A percentile compares a stretch with the other conserved stretches of the same genome.
Evolutionary conservation across 1,140 invertebrate genomes (phyloP).

Genomic region (Hydropsyche tenuis): DNA sequence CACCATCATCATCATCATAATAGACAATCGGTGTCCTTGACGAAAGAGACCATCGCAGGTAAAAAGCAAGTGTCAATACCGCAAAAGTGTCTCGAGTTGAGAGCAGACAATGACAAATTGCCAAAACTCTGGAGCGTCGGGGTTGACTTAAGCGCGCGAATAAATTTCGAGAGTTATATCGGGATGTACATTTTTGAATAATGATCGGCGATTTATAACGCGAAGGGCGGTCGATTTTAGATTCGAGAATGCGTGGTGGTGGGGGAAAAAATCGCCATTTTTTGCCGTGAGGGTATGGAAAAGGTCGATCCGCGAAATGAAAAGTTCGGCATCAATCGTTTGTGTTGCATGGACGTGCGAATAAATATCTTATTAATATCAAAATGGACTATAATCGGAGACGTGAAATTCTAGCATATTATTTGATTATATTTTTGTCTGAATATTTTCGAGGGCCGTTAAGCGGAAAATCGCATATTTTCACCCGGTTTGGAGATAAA

Average conservation of each 20-base stretch:
- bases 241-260: constrained; percentile 5
- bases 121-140: constrained; percentile 17
- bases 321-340: too few relatives aligned
- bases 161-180: constrained; percentile 33
- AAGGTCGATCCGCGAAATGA: too few relatives aligned
- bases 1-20: too few relatives aligned
- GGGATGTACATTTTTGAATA: constrained; percentile 36
- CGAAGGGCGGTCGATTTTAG: background rate
- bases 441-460: constrained; percentile 8
- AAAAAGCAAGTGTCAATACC: constrained; percentile 29
- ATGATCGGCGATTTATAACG: constrained; percentile 34
- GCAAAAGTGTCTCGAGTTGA: constrained; percentile 19
- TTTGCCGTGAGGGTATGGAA: background rate
- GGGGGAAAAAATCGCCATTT: constrained; percentile 8
- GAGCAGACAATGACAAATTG: constrained; percentile 32
- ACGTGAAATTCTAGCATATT: too few relatives aligned
- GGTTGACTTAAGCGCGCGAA: constrained; percentile 29
- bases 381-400: too few relatives aligned
- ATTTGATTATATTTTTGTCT: too few relatives aligned
- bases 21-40: too few relatives aligned
- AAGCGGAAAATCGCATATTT: background rate
- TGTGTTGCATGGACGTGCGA: too few relatives aligned
- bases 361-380: too few relatives aligned
- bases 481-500: constrained; percentile 6
- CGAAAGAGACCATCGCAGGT: background rate